Base-by-base conservation (phyloP, 2,113 vertebrate genomes). In the Peromyscus polionotus region DNA sequence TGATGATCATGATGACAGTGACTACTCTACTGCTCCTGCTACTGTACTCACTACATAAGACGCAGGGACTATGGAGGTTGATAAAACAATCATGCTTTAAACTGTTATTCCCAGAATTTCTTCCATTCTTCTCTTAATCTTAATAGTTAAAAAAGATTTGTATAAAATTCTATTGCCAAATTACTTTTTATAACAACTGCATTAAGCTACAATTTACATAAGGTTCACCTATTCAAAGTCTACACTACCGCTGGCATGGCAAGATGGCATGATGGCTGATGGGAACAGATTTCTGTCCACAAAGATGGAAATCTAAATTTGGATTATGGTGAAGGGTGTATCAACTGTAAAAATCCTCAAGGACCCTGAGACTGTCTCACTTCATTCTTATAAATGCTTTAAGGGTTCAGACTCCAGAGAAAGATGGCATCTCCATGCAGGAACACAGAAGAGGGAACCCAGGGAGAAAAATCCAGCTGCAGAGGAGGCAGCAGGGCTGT, bases 11-110 rank as follows among this genome's bases (percentile, higher is more conserved):
- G 67, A 54, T 1, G 45, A 54, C 1, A 16, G 13, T 14, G 54
- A 54, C 54, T 54, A 54, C 1, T 54, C 13, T 54, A 54, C 54
- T 54, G 13, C 4, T 20, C 22, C 16, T 11, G 51, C 26, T 31
- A 19, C 7, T n/a, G 5, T 45, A 45, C 11, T 48, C 5, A 36
- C 51, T n/a, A 57, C 17, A 57, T 36, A 54, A 75, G 59, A 17
- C 14, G 24, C 65, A n/a, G 42, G 63, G 39, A 14, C 67, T 33
- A 33, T 48, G 28, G 8, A 14, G 8, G 33, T 75, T 91, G 28
- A 63, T 75, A 70, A 87, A 85, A 86, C 70, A 94, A 94, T 48
- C 61, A 67, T 28, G 33, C 51, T 95, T 87, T 90, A 76, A 57
- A 10, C 2, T 54, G 42, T 39, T 36, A 59, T 19, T 17, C 3